Percentiles rank a stretch among this genome's conserved stretches.
phyloP scores from a whole-genome alignment of 2,888 invertebrate genomes.

The Mesochorus sp. region DNA sequence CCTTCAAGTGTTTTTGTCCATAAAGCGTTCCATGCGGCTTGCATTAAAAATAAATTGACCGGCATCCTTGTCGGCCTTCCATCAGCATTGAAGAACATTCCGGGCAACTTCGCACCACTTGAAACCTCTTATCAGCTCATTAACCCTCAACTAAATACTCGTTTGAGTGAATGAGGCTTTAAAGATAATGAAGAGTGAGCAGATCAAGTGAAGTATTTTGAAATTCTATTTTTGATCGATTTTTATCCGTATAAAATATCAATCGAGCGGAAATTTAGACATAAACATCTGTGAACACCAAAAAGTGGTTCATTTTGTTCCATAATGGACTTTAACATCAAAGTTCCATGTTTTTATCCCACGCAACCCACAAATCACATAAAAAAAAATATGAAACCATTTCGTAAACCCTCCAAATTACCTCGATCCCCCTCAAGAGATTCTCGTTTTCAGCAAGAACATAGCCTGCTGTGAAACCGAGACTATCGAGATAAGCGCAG shows the following conservation, averaged over 20 bases:
- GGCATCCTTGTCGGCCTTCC: not conserved
- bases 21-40: conserved; percentile 15
- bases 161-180: not conserved
- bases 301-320: not conserved
- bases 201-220: not conserved
- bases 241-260: not conserved
- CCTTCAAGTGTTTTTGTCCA: conserved; percentile 45
- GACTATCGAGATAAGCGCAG: not conserved
- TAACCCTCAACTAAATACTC: not conserved
- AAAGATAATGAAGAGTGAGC: not conserved
- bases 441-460: not conserved
- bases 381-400: conserved; percentile 32
- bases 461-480: not conserved
- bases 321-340: conserved; percentile 10
- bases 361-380: conserved; percentile 10
- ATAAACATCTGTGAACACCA: not conserved
- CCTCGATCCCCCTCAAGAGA: not conserved
- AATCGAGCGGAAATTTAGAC: too few species aligned
- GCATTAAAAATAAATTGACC: conserved; percentile 43
- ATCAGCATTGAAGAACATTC: not conserved
- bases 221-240: too few species aligned
- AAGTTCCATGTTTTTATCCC: not conserved
- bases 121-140: not conserved
- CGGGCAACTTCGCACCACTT: not conserved
- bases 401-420: not conserved